Evolutionary conservation across 1,140 invertebrate genomes (phyloP).

Genomic region (Drosophila navojoa): DNA sequence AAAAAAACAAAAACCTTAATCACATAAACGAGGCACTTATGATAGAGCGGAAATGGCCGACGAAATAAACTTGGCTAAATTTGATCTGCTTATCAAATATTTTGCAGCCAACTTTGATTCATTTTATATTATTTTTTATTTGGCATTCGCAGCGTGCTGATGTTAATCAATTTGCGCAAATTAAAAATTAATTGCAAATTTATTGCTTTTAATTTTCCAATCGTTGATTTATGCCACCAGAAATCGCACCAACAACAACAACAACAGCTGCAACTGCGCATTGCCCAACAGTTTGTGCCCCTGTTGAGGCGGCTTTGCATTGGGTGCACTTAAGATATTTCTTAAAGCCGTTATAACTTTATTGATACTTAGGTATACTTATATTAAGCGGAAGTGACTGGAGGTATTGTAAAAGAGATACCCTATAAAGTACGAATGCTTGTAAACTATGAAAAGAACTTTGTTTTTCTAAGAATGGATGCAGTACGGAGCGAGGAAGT

Average conservation of each 20-base stretch:
- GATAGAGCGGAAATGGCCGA: slow-evolving; percentile 1
- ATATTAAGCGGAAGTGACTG: background rate
- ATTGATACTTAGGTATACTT: slow-evolving; percentile 43
- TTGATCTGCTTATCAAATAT: slow-evolving; percentile 31
- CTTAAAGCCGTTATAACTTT: slow-evolving; percentile 48
- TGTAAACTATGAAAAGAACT: too few species aligned
- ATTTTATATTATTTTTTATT: slow-evolving; percentile 61
- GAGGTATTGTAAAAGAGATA: background rate
- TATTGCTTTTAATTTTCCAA: slow-evolving; percentile 82
- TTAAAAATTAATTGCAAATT: slow-evolving; percentile 83
- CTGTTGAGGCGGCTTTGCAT: slow-evolving; percentile 27
- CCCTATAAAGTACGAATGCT: background rate
- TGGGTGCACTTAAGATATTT: slow-evolving; percentile 67
- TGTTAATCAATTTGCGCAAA: slow-evolving; percentile 79
- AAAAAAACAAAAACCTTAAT: too few species aligned
- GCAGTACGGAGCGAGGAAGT: too few species aligned
- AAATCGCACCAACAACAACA: slow-evolving; percentile 19
- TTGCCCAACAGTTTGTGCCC: background rate
- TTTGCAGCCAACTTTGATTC: slow-evolving; percentile 53
- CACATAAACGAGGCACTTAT: too few species aligned
- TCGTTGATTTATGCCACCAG: slow-evolving; percentile 69
- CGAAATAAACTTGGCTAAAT: background rate
- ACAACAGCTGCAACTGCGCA: background rate
- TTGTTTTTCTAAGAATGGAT: too few species aligned
- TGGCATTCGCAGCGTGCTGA: slow-evolving; percentile 64